These are phyloP conservation scores for Dendrolimus punctatus DNA, from an alignment of 1,140 invertebrate genomes.

Conservation along the genomic window DNA sequence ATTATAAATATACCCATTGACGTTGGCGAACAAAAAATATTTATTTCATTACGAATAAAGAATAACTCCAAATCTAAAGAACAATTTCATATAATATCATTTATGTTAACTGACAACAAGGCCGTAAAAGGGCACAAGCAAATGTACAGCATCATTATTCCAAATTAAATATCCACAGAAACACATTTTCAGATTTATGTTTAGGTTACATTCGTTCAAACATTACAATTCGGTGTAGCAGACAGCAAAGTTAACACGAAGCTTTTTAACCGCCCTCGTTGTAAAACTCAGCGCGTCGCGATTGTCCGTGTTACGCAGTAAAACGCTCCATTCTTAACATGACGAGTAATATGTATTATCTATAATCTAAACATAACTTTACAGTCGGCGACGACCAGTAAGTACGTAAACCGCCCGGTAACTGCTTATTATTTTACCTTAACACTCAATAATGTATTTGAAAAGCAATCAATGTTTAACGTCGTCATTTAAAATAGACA, in stretches of 20 bases:
- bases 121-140: no score
- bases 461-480: neutral
- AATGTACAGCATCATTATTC: no score
- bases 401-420: neutral
- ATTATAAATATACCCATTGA: no score
- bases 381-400: constrained; percentile 11
- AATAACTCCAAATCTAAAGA: no score
- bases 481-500: no score
- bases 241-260: constrained; percentile 36
- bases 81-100: no score
- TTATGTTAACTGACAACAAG: no score
- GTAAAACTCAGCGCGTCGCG: constrained; percentile 52
- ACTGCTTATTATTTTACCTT: neutral
- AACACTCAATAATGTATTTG: constrained; percentile 4
- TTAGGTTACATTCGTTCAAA: neutral
- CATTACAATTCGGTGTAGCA: constrained; percentile 32
- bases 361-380: constrained; percentile 50
- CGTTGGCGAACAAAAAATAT: no score
- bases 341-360: constrained; percentile 49
- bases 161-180: no score
- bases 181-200: no score
- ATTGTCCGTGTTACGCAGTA: constrained; percentile 68
- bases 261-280: constrained; percentile 60
- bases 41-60: no score
- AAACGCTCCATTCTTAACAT: constrained; percentile 51